phyloP scores from a whole-genome alignment of 2,888 invertebrate species.

The Ectemnius continuus region DNA sequence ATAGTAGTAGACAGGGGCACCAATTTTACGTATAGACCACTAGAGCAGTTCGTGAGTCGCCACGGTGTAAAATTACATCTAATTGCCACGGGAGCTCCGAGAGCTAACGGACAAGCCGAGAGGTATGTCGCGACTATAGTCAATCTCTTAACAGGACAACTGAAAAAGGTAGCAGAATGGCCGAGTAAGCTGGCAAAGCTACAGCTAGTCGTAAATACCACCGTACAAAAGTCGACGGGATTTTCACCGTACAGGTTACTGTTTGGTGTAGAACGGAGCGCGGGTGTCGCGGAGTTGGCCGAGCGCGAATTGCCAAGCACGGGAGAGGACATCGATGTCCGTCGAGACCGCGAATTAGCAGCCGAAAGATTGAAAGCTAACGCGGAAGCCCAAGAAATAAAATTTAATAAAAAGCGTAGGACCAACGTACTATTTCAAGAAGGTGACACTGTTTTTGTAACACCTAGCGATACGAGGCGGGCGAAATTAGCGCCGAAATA shows the following conservation, averaged over 20 bases:
- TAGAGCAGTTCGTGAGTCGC: background rate
- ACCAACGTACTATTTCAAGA: constrained; percentile 5
- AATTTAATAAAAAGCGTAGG: no score
- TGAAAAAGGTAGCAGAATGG: constrained; percentile 5
- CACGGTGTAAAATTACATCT: background rate
- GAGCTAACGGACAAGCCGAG: background rate
- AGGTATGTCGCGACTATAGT: background rate
- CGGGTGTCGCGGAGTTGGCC: background rate
- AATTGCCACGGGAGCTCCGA: background rate
- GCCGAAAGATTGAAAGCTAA: background rate
- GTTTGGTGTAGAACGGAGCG: constrained; percentile 1
- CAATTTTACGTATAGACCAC: background rate
- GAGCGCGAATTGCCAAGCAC: background rate
- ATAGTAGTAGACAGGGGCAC: background rate
- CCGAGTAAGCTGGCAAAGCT: background rate
- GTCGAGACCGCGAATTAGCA: background rate
- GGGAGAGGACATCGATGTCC: background rate
- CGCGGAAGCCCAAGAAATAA: background rate
- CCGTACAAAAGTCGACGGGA: constrained; percentile 3
- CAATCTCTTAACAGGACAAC: constrained; percentile 5
- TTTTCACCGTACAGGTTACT: background rate
- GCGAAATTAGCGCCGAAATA: constrained; percentile 14
- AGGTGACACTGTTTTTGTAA: constrained; percentile 3
- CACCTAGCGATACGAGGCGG: background rate
- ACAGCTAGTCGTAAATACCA: background rate